Evolutionary conservation across 37 sponge, comb jelly and placozoan species (phyloP).

Genomic region (Halisarca cf. caerulea): DNA sequence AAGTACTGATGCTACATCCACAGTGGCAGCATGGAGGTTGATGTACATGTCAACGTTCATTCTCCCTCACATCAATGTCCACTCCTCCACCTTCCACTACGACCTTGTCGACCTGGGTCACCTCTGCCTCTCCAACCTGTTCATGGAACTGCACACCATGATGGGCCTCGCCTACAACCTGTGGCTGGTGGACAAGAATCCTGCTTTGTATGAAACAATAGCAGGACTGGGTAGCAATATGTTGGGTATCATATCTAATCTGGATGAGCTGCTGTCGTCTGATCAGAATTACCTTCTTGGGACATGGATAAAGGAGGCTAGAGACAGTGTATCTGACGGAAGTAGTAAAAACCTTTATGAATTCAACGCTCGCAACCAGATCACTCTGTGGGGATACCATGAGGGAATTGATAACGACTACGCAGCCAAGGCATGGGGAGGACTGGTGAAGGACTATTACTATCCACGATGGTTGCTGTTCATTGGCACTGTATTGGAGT

Average conservation of each 20-base stretch:
- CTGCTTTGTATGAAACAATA: not conserved
- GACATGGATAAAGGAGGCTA: constrained; percentile 31
- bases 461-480: constrained; percentile 17
- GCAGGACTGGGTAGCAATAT: not conserved
- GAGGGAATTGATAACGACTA: not conserved
- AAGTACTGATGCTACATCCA: not conserved
- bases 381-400: constrained; percentile 30
- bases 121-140: constrained; percentile 43
- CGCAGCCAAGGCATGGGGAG: constrained; percentile 34
- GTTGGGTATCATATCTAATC: constrained; percentile 35
- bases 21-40: not conserved
- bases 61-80: not conserved
- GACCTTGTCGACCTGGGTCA: constrained; percentile 51
- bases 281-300: constrained; percentile 49
- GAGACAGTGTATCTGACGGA: not conserved
- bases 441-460: constrained; percentile 36
- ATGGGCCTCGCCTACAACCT: constrained; percentile 21
- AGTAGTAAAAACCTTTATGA: constrained; percentile 1
- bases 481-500: not conserved
- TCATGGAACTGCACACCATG: constrained; percentile 40
- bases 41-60: not conserved
- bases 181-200: not conserved
- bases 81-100: constrained; percentile 21
- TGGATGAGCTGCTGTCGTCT: constrained; percentile 33
- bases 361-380: constrained; percentile 29